Base-by-base conservation (phyloP, 2,797 vertebrate genomes). In the Melopsittacus undulatus region DNA sequence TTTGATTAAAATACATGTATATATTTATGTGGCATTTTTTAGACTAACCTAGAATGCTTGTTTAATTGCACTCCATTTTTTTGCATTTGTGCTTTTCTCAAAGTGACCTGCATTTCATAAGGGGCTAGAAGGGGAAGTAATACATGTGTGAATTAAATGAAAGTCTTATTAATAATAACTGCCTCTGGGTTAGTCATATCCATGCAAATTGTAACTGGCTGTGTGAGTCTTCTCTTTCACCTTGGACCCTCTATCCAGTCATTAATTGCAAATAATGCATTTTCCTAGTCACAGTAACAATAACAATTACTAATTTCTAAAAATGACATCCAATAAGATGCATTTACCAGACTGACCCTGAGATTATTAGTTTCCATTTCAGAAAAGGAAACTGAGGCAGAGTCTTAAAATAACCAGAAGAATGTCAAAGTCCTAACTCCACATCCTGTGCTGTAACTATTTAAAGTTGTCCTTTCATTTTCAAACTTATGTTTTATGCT, bases 81-180 rank as follows among this genome's bases (percentile, higher is more conserved):
- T 82, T 62, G 24, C 16, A 59, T 78, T 38, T 90, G 54, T 73
- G 76, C 11, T 83, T 86, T 92, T 63, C 87, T 74, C 75, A 24
- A 82, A 94, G 61, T 87, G 72, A 38, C 56, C 77, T 54, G 14
- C 27, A 91, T 90, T 92, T 90, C 18, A 51, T 49, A 87, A 82
- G 52, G 40, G 46, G n/a, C 36, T 62, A 5, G 66, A 91, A 73
- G 32, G 10, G 22, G 51, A 92, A 88, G 51, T 51, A 83, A 72
- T 59, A 89, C 4, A 23, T 49, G 5, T 73, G 27, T 77, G 64
- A 82, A 94, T 94, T 78, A 92, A 91, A 56, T 5, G 83, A 38
- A 93, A 94, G 34, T 51, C 75, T 57, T 89, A 87, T 68, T 95
- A 88, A 66, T 87, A 87, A 66, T 64, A 77, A 79, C 89, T 96